These are phyloP conservation scores for Myocastor coypus DNA, from an alignment of 2,113 vertebrate genomes.

Conservation along the genomic window DNA sequence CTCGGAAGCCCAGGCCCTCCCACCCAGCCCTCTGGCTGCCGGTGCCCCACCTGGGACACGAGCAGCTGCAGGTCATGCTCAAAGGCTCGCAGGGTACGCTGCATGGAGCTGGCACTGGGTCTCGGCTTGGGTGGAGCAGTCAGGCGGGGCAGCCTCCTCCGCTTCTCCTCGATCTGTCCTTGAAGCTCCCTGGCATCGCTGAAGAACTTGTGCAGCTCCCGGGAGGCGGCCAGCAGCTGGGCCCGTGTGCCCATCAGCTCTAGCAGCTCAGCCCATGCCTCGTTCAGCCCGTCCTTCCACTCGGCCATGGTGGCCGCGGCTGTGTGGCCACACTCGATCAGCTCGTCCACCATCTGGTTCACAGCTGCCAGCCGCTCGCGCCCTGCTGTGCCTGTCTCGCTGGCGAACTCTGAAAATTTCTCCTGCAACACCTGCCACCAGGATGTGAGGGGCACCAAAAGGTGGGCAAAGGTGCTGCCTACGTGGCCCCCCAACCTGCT, in stretches of 20 bases:
- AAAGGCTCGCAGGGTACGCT: slow-evolving; percentile 93
- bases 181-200: slow-evolving; percentile 94
- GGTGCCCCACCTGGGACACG: slow-evolving; percentile 90
- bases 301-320: slow-evolving; percentile 96
- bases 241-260: slow-evolving; percentile 96
- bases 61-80: slow-evolving; percentile 96
- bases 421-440: slow-evolving; percentile 91
- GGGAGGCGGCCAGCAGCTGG: slow-evolving; percentile 95
- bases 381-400: slow-evolving; percentile 92
- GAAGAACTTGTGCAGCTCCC: slow-evolving; percentile 98
- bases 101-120: slow-evolving; percentile 90
- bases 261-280: slow-evolving; percentile 97
- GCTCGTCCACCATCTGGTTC: slow-evolving; percentile 98
- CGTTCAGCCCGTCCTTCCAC: slow-evolving; percentile 97
- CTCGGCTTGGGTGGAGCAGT: slow-evolving; percentile 87
- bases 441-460: fast-evolving
- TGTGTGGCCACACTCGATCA: slow-evolving; percentile 95
- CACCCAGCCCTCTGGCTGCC: neutral
- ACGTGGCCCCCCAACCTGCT: neutral
- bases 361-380: slow-evolving; percentile 94
- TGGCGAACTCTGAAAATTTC: slow-evolving; percentile 96
- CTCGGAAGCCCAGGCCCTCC: neutral
- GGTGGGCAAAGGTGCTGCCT: neutral
- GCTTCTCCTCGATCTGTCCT: slow-evolving; percentile 94
- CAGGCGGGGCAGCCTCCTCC: slow-evolving; percentile 91